Evolutionary conservation across 1,140 invertebrate species (phyloP).

Genomic region (Alviniconcha marisindica): DNA sequence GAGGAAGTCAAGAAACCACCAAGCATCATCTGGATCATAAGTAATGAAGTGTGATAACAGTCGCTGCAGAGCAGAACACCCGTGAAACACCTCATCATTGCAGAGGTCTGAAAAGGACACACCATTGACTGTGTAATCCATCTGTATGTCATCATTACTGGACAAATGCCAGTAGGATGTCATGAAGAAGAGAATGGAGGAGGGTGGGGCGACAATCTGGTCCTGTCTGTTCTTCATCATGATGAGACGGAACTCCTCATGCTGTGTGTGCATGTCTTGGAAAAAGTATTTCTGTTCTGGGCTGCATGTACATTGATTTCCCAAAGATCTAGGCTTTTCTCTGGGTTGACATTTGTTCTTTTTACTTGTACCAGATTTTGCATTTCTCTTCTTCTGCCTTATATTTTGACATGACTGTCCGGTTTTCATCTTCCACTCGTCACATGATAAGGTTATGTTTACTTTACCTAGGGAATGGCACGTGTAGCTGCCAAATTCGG

Average conservation of each 20-base stretch:
- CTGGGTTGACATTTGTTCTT: too few species aligned
- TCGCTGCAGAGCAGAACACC: slow-evolving; percentile 21
- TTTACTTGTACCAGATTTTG: not conserved
- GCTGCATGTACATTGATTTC: not conserved
- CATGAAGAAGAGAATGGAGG: slow-evolving; percentile 20
- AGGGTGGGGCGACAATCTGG: not conserved
- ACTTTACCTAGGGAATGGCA: not conserved
- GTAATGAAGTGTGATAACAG: not conserved
- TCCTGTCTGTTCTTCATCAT: not conserved
- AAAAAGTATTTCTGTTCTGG: not conserved
- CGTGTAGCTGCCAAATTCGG: slow-evolving; percentile 30
- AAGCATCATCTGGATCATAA: not conserved
- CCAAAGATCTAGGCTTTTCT: too few species aligned
- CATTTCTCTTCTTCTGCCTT: not conserved
- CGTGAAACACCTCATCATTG: not conserved
- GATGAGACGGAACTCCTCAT: slow-evolving; percentile 12
- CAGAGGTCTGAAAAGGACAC: not conserved
- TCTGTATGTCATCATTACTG: not conserved
- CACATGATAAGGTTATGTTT: not conserved
- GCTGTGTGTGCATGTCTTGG: not conserved
- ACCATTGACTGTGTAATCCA: slow-evolving; percentile 25
- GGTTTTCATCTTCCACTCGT: not conserved
- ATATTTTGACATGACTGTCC: not conserved
- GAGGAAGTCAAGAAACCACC: not conserved
- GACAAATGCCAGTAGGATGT: slow-evolving; percentile 25